Conservation (phyloP, 2,888 invertebrate genomes). For the Erynnis tages region DNA sequence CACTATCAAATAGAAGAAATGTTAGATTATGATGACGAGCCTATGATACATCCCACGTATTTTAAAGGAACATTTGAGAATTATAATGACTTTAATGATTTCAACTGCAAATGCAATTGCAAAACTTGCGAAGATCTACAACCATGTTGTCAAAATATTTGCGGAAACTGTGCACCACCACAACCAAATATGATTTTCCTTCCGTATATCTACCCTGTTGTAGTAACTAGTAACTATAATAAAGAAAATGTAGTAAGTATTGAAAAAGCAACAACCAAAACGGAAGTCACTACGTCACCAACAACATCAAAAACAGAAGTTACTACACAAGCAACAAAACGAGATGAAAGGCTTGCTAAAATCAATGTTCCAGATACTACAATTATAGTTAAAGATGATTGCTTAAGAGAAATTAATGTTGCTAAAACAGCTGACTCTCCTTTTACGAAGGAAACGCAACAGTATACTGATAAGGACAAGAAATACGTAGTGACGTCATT, state of each 20-base stretch:
- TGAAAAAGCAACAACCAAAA: constrained; percentile 23
- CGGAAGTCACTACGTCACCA: constrained; percentile 20
- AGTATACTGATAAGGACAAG: constrained; percentile 27
- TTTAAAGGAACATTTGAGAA: background rate
- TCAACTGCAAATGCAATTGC: constrained; percentile 40
- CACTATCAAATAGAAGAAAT: constrained; percentile 2
- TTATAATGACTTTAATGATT: constrained; percentile 33
- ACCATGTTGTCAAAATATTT: constrained; percentile 32
- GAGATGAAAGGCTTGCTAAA: constrained; percentile 14
- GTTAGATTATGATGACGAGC: constrained; percentile 7
- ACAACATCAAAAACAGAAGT: constrained; percentile 12
- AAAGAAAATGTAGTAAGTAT: background rate
- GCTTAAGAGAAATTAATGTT: background rate
- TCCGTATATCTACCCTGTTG: constrained; percentile 31
- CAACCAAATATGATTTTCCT: constrained; percentile 19
- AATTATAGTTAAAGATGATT: constrained; percentile 14
- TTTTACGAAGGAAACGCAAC: constrained; percentile 15
- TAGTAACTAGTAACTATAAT: constrained; percentile 3
- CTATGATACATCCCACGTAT: background rate
- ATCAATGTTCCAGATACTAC: constrained; percentile 17
- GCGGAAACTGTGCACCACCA: constrained; percentile 28
- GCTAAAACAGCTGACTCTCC: background rate
- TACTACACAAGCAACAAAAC: constrained; percentile 15
- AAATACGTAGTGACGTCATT: constrained; percentile 46
- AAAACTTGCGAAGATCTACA: constrained; percentile 31